Base-by-base conservation (phyloP, 2,113 vertebrate genomes). In the Fulica atra region DNA sequence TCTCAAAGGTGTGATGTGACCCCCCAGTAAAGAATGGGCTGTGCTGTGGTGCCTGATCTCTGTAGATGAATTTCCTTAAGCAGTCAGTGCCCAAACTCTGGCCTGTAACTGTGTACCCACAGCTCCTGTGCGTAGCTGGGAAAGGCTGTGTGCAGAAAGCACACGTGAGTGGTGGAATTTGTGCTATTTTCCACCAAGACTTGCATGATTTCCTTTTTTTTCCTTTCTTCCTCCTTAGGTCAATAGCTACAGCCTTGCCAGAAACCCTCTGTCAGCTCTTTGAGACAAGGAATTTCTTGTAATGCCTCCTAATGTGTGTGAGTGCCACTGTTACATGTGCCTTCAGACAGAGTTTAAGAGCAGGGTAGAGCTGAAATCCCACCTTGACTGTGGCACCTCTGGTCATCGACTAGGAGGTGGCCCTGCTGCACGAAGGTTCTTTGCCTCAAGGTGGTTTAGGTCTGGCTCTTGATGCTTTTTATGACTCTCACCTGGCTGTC, bases 241-340 rank as follows among this genome's bases (percentile, higher is more conserved):
- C 10, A 54, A 54, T 8, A 31, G 38, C 59, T 61, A 1, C 70
- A n/a, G 42, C 2, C 3, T 61, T 63, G n/a, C 51, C 68, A 1
- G 48, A 56, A 59, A 19, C 14, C 15, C 64, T 20, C 38, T 54
- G 44, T 11, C 68, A 28, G 70, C 56, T 38, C 56, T 35, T 11
- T 24, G 53, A 38, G 66, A 16, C 23, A 31, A 79, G 73, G 66
- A 16, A 4, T 66, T 79, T 59, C 60, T 59, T 2, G 0, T 21
- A 6, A 7, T 14, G 64, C 48, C 35, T 3, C 2, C 10, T 11
- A 2, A 33, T 36, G 65, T 2, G 23, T 10, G 71, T 0, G 0
- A 14, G 29, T 31, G 2, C 42, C 42, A 4, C 65, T 16, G 1
- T 20, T 3, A 4, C 4, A 1, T 3, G 19, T 10, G 18, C 53